phyloP scores from a whole-genome alignment of 1,140 invertebrate genomes.

The Idris sp. region DNA sequence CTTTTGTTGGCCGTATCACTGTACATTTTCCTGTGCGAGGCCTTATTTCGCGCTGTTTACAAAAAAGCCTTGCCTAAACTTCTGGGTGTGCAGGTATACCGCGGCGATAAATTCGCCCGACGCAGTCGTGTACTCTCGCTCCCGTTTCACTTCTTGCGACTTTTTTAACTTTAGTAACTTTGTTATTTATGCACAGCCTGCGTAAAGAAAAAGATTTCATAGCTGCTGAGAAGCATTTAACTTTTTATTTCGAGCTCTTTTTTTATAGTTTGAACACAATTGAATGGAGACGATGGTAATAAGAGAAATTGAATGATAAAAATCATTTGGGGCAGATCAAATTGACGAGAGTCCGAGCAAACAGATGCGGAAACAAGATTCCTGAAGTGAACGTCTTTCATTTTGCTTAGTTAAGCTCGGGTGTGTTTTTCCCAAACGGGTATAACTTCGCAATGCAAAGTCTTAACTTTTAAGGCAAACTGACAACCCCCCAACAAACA shows the following conservation, averaged over 20 bases:
- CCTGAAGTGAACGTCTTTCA: no score
- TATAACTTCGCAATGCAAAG: constrained; percentile 53
- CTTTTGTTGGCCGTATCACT: constrained; percentile 33
- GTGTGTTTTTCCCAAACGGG: no score
- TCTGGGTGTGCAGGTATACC: constrained; percentile 43
- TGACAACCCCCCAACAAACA: constrained; percentile 4
- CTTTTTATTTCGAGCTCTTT: no score
- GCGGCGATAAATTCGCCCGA: constrained; percentile 49
- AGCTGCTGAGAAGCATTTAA: constrained; percentile 4
- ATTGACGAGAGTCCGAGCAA: no score
- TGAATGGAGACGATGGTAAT: no score
- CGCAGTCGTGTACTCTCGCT: constrained; percentile 34
- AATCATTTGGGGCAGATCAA: no score
- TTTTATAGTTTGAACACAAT: no score
- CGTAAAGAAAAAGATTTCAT: constrained; percentile 71
- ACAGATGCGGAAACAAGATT: no score
- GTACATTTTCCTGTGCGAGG: constrained; percentile 22
- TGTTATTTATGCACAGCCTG: constrained; percentile 73
- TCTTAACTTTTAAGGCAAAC: constrained; percentile 57
- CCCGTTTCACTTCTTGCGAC: constrained; percentile 39
- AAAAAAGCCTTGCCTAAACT: constrained; percentile 53
- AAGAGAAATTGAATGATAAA: no score
- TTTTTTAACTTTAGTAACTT: constrained; percentile 73
- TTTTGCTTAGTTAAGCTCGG: constrained; percentile 26
- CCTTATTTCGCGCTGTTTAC: constrained; percentile 60